Evolutionary conservation across 2,113 vertebrate species (phyloP).

Genomic region (Pollimyrus isidori): DNA sequence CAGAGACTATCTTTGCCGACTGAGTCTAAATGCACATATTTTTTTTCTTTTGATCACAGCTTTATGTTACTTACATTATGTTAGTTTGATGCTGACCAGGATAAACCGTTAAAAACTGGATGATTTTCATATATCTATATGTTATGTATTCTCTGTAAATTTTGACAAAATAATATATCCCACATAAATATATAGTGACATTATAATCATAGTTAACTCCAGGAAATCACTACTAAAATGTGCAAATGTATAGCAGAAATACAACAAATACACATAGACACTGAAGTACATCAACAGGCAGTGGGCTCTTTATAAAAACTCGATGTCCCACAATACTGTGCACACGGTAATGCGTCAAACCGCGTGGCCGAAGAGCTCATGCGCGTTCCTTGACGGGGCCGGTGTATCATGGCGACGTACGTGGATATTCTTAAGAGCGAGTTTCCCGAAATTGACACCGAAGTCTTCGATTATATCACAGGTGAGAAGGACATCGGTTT

Average conservation of each 20-base stretch:
- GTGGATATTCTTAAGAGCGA: slow-evolving; percentile 88
- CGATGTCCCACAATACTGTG: slow-evolving; percentile 37
- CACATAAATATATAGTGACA: neutral
- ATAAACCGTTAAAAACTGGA: neutral
- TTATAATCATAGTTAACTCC: neutral
- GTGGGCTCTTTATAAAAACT: slow-evolving; percentile 21
- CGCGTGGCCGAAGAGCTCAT: slow-evolving; percentile 38
- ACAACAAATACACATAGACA: neutral
- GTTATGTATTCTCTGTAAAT: neutral
- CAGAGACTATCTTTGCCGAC: neutral
- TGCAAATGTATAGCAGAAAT: neutral
- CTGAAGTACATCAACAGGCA: neutral
- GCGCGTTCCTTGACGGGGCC: slow-evolving; percentile 43
- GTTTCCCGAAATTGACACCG: slow-evolving; percentile 86
- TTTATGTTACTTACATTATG: neutral
- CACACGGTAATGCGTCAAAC: neutral
- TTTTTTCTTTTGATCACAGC: neutral
- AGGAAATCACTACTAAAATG: neutral
- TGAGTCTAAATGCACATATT: neutral
- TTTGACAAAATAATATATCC: neutral
- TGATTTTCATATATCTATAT: neutral
- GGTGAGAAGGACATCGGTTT: slow-evolving; percentile 50
- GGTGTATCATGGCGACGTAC: slow-evolving; percentile 83
- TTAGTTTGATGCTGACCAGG: neutral
- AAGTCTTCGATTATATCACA: slow-evolving; percentile 87